Conservation (phyloP, 2,113 vertebrate species). For the Nipponia nippon region DNA sequence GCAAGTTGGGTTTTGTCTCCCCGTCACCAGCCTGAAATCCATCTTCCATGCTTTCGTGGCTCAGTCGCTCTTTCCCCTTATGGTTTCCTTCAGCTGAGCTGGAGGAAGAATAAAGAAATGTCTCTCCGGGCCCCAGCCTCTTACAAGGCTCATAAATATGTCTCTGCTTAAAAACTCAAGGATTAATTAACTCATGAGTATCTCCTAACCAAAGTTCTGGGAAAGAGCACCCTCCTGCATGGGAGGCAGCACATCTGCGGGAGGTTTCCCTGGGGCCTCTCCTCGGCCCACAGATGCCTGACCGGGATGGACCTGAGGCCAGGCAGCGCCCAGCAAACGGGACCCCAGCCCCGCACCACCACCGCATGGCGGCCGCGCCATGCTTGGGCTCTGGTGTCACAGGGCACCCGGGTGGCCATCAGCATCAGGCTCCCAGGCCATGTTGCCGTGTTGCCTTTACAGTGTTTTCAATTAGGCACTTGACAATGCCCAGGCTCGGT, state of each 20-base stretch:
- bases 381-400: neutral
- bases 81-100: slow-evolving; percentile 72
- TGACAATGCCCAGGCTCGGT: slow-evolving; percentile 39
- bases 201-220: slow-evolving; percentile 38
- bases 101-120: slow-evolving; percentile 69
- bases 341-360: rapidly evolving
- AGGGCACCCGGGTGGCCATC: neutral
- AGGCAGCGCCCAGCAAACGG: neutral
- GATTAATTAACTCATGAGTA: slow-evolving; percentile 67
- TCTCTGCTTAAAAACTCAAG: slow-evolving; percentile 63
- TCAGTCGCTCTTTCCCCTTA: slow-evolving; percentile 53
- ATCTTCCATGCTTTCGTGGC: slow-evolving; percentile 57
- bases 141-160: slow-evolving; percentile 70
- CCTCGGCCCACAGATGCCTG: neutral
- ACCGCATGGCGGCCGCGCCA: rapidly evolving
- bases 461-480: slow-evolving; percentile 37
- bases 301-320: rapidly evolving
- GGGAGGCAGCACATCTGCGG: neutral
- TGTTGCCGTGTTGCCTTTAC: neutral
- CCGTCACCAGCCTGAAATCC: slow-evolving; percentile 40
- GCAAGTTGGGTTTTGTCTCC: slow-evolving; percentile 26
- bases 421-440: neutral
- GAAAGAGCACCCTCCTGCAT: slow-evolving; percentile 20
- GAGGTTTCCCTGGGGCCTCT: neutral
- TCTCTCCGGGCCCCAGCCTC: slow-evolving; percentile 62